Evolutionary conservation across 92 coral and sea anemone genomes (phyloP), one percentile per base, ranked within the genome.

Genomic region (Porites divaricata): DNA sequence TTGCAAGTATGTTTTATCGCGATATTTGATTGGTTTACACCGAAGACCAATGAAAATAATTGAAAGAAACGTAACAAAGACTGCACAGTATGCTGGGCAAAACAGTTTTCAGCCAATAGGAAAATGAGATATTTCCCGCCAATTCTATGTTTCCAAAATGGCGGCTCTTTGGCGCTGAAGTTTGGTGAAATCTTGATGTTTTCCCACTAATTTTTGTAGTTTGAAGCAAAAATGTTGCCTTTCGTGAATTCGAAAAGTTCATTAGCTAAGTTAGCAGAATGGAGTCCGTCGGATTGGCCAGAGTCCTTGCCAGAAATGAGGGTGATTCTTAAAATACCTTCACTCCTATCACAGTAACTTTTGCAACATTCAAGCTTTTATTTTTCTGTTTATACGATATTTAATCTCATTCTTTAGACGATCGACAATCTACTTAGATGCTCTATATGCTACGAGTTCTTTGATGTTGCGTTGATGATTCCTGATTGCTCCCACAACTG

Each of bases 221-320:
- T 13, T 54, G 17, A 11, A 11, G 59, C 16, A 0, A 54, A 50
- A 25, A 66, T 64, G 63, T 35, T 76, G 16, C 59, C 83, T 24
- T 77, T 77, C 14, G 23, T 51, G 52, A n/a, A 59, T 63, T 48
- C 14, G 48, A 82, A 63, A 72, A 63, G 72, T 9, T 75, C 88
- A 52, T 74, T 63, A n/a, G 63, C 88, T 41, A 84, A 77, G 67
- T 10, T 84, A 2, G 86, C 92, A 6, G 87, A 88, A 14, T 91
- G 95, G 92, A 92, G 92, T 58, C 99, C 99, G 1, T 88, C 77
- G 13, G 99, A 96, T 54, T 96, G 99, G 99, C 99, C 99, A 56
- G 98, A 94, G 74, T 88, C 89, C 25, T 66, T 90, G 65, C 76
- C 68, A 76, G 98, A 96, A 89, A 64, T 96, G 86, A 87, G 95